These are phyloP conservation scores for Stenurella melanura DNA, from an alignment of 2,888 invertebrate species.

Conservation along the genomic window DNA sequence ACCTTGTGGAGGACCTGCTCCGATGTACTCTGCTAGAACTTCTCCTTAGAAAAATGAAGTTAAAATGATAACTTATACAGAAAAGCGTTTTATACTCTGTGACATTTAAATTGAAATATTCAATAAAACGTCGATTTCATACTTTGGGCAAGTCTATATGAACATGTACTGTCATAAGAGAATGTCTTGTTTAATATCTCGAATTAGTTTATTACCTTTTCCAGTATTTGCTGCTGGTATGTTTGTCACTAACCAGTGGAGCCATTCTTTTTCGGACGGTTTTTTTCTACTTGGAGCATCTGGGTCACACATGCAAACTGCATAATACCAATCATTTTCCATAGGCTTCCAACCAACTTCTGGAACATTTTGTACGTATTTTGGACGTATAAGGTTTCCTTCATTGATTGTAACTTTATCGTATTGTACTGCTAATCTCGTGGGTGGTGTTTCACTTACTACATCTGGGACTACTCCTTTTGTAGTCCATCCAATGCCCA, in stretches of 20 bases:
- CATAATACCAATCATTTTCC: constrained; percentile 77
- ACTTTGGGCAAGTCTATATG: no score
- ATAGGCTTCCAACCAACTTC: constrained; percentile 79
- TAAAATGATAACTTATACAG: background rate
- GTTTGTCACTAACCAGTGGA: constrained; percentile 72
- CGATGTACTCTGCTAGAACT: constrained; percentile 80
- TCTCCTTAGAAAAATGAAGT: constrained; percentile 73
- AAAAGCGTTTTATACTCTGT: no score
- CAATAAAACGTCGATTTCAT: no score
- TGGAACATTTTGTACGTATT: constrained; percentile 82
- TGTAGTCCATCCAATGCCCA: constrained; percentile 17
- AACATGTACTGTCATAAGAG: no score
- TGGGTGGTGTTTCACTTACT: background rate
- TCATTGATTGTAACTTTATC: constrained; percentile 17
- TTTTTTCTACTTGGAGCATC: constrained; percentile 84
- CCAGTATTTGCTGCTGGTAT: background rate
- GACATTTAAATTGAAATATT: no score
- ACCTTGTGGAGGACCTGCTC: constrained; percentile 82
- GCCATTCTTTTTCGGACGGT: constrained; percentile 83
- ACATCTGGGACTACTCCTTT: constrained; percentile 32
- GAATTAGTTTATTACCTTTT: constrained; percentile 11
- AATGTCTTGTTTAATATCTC: no score
- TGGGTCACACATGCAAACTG: constrained; percentile 80
- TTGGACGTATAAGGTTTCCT: constrained; percentile 82
- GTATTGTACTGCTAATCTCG: constrained; percentile 5